phyloP scores from a whole-genome alignment of 2,888 invertebrate species.

The Creontiades dilutus region DNA sequence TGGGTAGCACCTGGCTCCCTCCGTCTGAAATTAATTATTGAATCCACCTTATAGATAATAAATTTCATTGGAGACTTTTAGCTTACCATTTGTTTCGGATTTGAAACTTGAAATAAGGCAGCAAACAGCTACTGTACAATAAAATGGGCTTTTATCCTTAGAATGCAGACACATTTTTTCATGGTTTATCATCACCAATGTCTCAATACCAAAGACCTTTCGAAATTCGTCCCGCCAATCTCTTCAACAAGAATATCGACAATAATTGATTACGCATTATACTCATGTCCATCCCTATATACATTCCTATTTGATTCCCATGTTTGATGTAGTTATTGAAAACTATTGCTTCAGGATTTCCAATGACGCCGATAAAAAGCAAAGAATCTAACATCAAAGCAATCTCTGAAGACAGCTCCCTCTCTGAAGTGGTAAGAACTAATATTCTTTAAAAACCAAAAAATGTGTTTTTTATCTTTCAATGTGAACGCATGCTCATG shows the following conservation, averaged over 20 bases:
- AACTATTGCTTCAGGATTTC: conserved; percentile 80
- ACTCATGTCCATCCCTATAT: background rate
- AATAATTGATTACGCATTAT: background rate
- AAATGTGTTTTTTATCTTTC: background rate
- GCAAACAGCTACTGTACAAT: too few relatives aligned
- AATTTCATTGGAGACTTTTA: too few relatives aligned
- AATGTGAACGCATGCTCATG: background rate
- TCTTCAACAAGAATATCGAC: too few relatives aligned
- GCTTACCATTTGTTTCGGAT: too few relatives aligned
- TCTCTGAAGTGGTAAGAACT: conserved; percentile 74
- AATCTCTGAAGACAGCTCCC: conserved; percentile 74
- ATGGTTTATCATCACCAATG: background rate
- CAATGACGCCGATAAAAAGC: conserved; percentile 81
- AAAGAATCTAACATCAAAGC: conserved; percentile 74
- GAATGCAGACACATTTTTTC: background rate
- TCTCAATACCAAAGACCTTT: background rate
- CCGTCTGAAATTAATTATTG: too few relatives aligned
- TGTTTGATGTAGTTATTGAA: background rate
- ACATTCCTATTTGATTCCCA: background rate
- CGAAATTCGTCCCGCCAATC: background rate
- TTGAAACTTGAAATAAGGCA: too few relatives aligned
- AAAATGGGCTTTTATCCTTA: too few relatives aligned
- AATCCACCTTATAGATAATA: too few relatives aligned
- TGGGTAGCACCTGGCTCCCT: too few relatives aligned
- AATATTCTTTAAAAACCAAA: background rate